Percentiles rank a stretch among this genome's conserved stretches.
These are phyloP conservation scores for Ameiurus melas DNA, from an alignment of 2,113 vertebrate species.

Conservation along the genomic window DNA sequence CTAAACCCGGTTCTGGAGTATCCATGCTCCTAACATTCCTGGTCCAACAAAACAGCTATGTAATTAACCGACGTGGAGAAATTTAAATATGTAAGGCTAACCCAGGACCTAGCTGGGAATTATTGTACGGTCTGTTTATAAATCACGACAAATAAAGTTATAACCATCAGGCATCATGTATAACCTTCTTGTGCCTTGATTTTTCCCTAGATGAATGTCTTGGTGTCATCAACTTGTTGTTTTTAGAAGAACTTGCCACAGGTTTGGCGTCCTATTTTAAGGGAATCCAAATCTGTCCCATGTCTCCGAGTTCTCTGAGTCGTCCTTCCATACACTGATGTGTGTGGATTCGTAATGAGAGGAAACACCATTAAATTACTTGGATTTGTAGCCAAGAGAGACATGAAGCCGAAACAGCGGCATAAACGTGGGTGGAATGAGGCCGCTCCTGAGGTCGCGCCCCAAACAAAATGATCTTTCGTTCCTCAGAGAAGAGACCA, in stretches of 20 bases:
- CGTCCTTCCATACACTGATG: background rate
- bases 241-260: background rate
- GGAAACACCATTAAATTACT: background rate
- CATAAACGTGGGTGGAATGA: background rate
- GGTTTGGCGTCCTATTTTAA: background rate
- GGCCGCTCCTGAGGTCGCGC: background rate
- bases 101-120: background rate
- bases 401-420: background rate
- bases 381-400: slow-evolving; percentile 8
- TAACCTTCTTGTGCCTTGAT: background rate
- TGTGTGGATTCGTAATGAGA: background rate
- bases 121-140: background rate
- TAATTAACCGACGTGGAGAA: background rate
- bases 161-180: background rate
- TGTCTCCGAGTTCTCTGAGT: background rate
- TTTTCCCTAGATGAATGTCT: background rate
- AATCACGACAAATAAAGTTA: background rate
- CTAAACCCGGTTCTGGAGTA: background rate
- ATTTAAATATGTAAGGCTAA: background rate
- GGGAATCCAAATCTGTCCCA: background rate
- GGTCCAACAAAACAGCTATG: background rate
- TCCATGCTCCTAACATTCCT: background rate
- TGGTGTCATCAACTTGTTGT: background rate
- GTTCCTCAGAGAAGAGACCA: slow-evolving; percentile 24
- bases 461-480: slow-evolving; percentile 4